These are phyloP conservation scores for Carassius auratus DNA, from an alignment of 2,113 vertebrate species.

Conservation along the genomic window DNA sequence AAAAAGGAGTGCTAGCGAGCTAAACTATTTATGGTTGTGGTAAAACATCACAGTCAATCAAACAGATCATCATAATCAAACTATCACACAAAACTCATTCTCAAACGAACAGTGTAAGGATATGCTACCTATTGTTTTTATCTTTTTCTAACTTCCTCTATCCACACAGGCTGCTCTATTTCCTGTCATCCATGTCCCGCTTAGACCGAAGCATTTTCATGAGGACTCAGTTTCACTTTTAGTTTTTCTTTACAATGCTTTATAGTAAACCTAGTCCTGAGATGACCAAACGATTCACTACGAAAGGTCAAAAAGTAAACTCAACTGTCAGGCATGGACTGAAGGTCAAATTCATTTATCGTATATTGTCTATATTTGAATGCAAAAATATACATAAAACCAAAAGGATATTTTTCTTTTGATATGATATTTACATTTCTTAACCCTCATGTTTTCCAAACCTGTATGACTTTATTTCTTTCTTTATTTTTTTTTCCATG, in stretches of 20 bases:
- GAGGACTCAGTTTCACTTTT: conserved; percentile 20
- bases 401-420: not conserved
- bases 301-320: not conserved
- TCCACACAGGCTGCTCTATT: conserved; percentile 73
- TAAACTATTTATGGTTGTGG: not conserved
- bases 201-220: not conserved
- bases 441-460: not conserved
- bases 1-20: not conserved
- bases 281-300: not conserved
- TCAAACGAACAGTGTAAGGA: conserved; percentile 34
- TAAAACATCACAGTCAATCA: conserved; percentile 18
- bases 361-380: not conserved
- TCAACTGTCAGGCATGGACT: not conserved
- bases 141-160: conserved; percentile 74
- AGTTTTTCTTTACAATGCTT: not conserved
- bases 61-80: not conserved
- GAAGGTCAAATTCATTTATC: not conserved
- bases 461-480: not conserved
- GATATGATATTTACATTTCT: not conserved
- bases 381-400: not conserved
- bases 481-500: not conserved
- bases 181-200: conserved; percentile 70
- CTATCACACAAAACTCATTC: not conserved
- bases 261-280: not conserved
- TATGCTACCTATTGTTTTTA: conserved; percentile 75